Conservation (phyloP, 2,797 vertebrate species). For the Ciconia nigra region DNA sequence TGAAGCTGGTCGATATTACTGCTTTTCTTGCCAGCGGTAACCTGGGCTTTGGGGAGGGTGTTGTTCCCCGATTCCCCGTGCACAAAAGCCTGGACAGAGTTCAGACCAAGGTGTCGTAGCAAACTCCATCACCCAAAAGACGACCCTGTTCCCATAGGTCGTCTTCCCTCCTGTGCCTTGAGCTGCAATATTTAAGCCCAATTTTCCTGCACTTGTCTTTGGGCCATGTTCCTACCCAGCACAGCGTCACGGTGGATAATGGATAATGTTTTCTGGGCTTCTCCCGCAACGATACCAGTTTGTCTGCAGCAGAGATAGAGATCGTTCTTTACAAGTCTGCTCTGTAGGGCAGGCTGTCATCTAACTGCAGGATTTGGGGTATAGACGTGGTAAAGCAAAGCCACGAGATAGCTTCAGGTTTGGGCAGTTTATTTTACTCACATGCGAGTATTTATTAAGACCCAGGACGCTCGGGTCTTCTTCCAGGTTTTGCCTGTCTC, state of each 20-base stretch:
- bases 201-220: not conserved
- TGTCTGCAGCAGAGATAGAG: not conserved
- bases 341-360: not conserved
- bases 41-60: not conserved
- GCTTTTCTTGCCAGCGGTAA: not conserved
- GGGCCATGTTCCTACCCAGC: not conserved
- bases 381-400: not conserved
- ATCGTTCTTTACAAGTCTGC: not conserved
- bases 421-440: not conserved
- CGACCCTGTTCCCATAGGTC: rapidly evolving
- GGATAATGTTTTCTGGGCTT: not conserved
- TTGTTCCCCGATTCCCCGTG: rapidly evolving
- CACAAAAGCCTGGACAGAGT: not conserved
- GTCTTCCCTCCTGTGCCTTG: not conserved
- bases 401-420: rapidly evolving
- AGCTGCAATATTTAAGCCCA: not conserved
- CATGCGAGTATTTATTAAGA: rapidly evolving
- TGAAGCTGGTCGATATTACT: rapidly evolving
- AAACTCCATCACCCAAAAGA: not conserved
- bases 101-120: not conserved
- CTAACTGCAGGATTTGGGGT: not conserved
- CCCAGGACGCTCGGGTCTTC: rapidly evolving
- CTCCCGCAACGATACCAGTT: rapidly evolving
- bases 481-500: not conserved
- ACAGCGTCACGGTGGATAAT: rapidly evolving